phyloP scores from a whole-genome alignment of 2,113 vertebrate species.

The Spea bombifrons region DNA sequence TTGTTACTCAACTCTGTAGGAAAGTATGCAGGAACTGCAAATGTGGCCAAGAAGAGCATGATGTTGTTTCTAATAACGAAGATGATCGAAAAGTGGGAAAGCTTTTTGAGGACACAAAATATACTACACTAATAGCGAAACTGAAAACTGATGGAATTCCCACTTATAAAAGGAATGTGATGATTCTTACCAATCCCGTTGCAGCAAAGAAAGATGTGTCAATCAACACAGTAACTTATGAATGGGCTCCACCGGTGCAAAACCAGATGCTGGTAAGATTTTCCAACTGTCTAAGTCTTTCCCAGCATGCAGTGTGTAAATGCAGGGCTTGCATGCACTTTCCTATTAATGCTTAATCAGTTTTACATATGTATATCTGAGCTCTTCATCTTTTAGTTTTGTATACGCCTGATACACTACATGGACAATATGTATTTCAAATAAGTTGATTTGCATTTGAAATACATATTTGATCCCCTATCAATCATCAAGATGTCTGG shows the following conservation, averaged over 20 bases:
- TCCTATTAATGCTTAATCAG: too few species aligned
- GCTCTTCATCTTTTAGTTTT: too few species aligned
- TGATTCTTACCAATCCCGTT: constrained; percentile 79
- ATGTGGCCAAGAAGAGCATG: constrained; percentile 89
- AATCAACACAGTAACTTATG: constrained; percentile 84
- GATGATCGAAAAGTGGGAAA: constrained; percentile 93
- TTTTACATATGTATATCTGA: too few species aligned
- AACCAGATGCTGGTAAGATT: constrained; percentile 84
- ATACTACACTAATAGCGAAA: constrained; percentile 90
- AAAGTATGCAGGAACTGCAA: constrained; percentile 98
- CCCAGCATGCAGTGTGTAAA: too few species aligned
- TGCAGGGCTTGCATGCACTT: too few species aligned
- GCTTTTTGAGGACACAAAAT: constrained; percentile 95
- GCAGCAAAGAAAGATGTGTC: constrained; percentile 77
- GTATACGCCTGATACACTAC: too few species aligned
- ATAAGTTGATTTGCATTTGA: too few species aligned
- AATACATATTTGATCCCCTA: too few species aligned
- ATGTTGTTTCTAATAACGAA: constrained; percentile 80
- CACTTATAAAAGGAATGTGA: constrained; percentile 78
- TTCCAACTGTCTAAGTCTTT: background rate
- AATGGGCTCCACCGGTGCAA: constrained; percentile 93
- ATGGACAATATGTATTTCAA: too few species aligned
- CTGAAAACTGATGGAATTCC: constrained; percentile 86
- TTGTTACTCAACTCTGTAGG: constrained; percentile 60
- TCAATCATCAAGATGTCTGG: too few species aligned